Percentiles rank a stretch among this genome's conserved stretches.
Conservation (phyloP, 2,888 invertebrate genomes). For the Eristalis arbustorum region DNA sequence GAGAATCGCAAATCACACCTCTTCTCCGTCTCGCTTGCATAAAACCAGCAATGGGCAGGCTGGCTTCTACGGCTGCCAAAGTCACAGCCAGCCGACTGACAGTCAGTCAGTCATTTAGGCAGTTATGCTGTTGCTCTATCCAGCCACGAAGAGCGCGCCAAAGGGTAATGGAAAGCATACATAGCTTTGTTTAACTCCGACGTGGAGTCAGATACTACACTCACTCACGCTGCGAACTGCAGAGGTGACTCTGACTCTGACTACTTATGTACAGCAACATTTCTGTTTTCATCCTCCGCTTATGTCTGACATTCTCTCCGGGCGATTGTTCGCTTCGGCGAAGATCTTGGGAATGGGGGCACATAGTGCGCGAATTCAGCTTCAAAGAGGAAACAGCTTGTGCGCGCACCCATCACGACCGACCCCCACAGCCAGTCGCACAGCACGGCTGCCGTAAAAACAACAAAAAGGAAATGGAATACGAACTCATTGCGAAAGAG, state of each 20-base stretch:
- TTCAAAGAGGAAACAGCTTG: neutral
- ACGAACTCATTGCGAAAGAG: slow-evolving; percentile 51
- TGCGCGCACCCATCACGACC: slow-evolving; percentile 26
- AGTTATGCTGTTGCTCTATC: neutral
- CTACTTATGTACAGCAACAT: slow-evolving; percentile 14
- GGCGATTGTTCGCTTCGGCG: slow-evolving; percentile 60
- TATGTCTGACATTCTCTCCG: neutral
- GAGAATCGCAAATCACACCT: slow-evolving; percentile 43
- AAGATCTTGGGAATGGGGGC: slow-evolving; percentile 71
- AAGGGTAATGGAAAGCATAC: slow-evolving; percentile 47
- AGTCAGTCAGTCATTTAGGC: neutral
- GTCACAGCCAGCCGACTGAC: slow-evolving; percentile 5
- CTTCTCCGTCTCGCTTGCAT: slow-evolving; percentile 42
- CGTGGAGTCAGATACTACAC: slow-evolving; percentile 49
- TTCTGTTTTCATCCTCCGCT: slow-evolving; percentile 21
- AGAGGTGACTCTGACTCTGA: no score
- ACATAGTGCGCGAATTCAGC: slow-evolving; percentile 55
- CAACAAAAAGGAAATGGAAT: slow-evolving; percentile 62
- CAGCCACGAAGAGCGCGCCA: slow-evolving; percentile 45
- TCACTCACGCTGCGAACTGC: slow-evolving; percentile 1
- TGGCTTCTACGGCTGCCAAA: neutral
- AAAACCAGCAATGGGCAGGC: slow-evolving; percentile 17
- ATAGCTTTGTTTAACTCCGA: slow-evolving; percentile 50
- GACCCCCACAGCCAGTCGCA: slow-evolving; percentile 50
- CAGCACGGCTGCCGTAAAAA: slow-evolving; percentile 10